Base-by-base conservation (phyloP, 2,113 vertebrate species). In the Odocoileus hemionus region DNA sequence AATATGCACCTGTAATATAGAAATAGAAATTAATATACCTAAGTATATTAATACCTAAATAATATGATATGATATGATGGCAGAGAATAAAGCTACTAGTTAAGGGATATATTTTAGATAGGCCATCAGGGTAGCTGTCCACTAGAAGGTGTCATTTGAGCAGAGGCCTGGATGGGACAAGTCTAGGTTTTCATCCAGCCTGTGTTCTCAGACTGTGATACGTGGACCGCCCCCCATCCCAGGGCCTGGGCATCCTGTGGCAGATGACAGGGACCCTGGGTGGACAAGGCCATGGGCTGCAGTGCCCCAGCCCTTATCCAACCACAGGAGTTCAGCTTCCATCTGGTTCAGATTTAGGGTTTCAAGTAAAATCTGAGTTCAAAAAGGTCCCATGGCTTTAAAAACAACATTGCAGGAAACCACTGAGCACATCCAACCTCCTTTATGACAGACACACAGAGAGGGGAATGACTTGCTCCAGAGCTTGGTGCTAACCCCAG, bases 221-320 rank as follows among this genome's bases (percentile, higher is more conserved):
- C 33, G 2, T 1, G 7, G 19, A 30, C 25, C 5, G 3, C 25
- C 2, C 7, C 33, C 47, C 7, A 17, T 0, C 5, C 7, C 8
- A 13, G 23, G 10, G 33, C 9, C 39, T 45, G 6, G 1, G 39
- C 16, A 86, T 13, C 43, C 17, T 36, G 54, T 2, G 26, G 23
- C 21, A 16, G 21, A 13, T 47, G 28, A 58, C 25, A 89, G 21
- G 6, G 23, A 82, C 11, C 19, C 5, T 21, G 39, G 8, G 9
- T 3, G 2, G 25, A 3, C 30, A 30, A 21, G 4, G 8, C 1
- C 26, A 16, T 5, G 54, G 47, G 54, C 2, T 47, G 6, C 10
- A 28, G 39, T 6, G 2, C 1, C 10, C 9, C 0, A 28, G 33
- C 3, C 45, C 25, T 10, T 14, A 23, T 2, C 5, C 70, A 82